phyloP scores from a whole-genome alignment of 1,140 invertebrate genomes.

The Pseudomyrmex cubaensis region DNA sequence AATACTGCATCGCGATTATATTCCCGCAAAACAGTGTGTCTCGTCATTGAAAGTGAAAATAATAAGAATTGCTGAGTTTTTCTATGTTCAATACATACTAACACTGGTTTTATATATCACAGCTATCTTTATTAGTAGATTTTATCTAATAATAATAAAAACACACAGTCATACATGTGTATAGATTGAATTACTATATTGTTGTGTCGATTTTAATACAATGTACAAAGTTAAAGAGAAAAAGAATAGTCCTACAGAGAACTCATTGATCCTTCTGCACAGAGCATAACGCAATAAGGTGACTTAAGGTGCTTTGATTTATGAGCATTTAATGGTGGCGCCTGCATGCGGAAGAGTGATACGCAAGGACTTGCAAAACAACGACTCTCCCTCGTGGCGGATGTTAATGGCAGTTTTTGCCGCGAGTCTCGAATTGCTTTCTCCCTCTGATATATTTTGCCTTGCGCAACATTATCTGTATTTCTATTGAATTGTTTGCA shows the following conservation, averaged over 20 bases:
- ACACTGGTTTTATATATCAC: too few species aligned
- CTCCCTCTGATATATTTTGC: constrained; percentile 37
- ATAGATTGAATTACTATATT: too few species aligned
- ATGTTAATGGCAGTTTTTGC: constrained; percentile 60
- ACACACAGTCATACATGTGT: too few species aligned
- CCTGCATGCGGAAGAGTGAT: constrained; percentile 52
- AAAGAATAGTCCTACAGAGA: too few species aligned
- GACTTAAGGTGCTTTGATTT: constrained; percentile 55
- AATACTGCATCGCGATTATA: constrained; percentile 27
- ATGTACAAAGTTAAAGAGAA: too few species aligned
- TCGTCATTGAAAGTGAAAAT: not conserved
- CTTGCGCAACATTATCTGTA: constrained; percentile 52
- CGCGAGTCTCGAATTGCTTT: constrained; percentile 42
- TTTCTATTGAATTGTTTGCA: constrained; percentile 55
- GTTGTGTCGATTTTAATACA: too few species aligned
- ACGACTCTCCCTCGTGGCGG: constrained; percentile 47
- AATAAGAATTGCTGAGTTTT: too few species aligned
- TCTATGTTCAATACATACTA: too few species aligned
- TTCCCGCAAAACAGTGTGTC: not conserved
- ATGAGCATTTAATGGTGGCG: constrained; percentile 53
- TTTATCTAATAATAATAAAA: too few species aligned
- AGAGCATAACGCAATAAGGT: constrained; percentile 37
- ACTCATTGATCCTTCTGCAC: constrained; percentile 5
- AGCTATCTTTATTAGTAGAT: too few species aligned
- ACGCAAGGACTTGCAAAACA: constrained; percentile 37